Base-by-base conservation (phyloP, 2,113 vertebrate genomes). In the Marmota monax region DNA sequence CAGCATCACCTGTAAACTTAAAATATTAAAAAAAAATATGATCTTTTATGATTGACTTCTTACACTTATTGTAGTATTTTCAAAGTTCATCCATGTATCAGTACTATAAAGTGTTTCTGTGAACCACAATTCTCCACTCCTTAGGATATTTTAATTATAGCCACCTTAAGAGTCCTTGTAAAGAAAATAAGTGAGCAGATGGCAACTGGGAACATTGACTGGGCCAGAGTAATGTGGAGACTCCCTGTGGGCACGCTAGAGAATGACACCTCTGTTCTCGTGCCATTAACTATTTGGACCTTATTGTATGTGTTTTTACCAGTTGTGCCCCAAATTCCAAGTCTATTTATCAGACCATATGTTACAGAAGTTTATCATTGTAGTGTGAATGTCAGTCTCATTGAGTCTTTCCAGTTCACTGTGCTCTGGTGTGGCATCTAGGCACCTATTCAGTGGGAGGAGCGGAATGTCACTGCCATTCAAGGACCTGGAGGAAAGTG, bases 361-460 rank as follows among this genome's bases (percentile, higher is more conserved):
- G 45, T 45, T 45, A 45, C 9, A 45, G 45, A 45, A 45, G 45
- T 45, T 45, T 45, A 45, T 79, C 34, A 16, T 1, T 23, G 29
- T 27, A n/a, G 69, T 10, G 6, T 42, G n/a, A 11, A 12, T 29
- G 37, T 3, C 37, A 7, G 79, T 51, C 58, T 51, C 3, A 0
- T 7, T 32, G 7, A 23, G 51, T 56, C 32, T 61, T 25, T 67
- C 74, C 79, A 37, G 27, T 11, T 93, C 84, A 61, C 69, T 51
- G 53, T 96, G 93, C 85, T 90, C 39, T 84, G 77, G 1, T 67
- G 6, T 97, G 45, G 32, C 74, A 2, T 97, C 95, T 95, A 99
- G 99, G 99, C 98, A 84, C 99, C 99, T 2, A 98, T 99, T 97
- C 98, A 99, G 48, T 99, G 99, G 99, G 99, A 99, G 98, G 99